phyloP scores from a whole-genome alignment of 2,888 invertebrate species.

The Agapetus fuscipes region DNA sequence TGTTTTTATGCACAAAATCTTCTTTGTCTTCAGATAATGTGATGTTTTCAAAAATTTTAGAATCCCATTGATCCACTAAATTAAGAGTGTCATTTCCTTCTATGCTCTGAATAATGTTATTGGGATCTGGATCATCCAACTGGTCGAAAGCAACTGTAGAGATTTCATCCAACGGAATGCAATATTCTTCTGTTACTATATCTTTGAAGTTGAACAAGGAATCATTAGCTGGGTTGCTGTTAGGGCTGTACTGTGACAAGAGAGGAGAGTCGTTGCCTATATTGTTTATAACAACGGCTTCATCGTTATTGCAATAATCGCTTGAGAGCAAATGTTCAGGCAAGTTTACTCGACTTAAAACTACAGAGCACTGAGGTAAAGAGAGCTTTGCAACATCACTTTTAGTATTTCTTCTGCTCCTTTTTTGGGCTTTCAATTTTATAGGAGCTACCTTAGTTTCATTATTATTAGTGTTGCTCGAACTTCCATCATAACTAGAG shows the following conservation, averaged over 20 bases:
- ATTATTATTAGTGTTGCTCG: conserved; percentile 1
- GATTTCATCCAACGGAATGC: conserved; percentile 10
- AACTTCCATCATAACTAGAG: no score
- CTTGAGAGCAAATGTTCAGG: no score
- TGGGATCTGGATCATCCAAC: conserved; percentile 15
- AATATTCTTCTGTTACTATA: conserved; percentile 8
- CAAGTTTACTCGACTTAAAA: no score
- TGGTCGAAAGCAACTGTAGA: conserved; percentile 10
- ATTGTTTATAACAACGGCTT: background rate
- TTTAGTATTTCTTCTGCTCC: no score
- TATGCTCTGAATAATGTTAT: conserved; percentile 16
- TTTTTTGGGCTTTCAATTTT: no score
- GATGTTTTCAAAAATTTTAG: conserved; percentile 17
- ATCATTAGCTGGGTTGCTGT: background rate
- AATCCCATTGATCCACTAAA: conserved; percentile 19
- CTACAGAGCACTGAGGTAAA: no score
- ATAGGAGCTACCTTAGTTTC: conserved; percentile 3
- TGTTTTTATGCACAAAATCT: background rate
- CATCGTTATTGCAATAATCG: background rate
- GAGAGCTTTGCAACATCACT: no score
- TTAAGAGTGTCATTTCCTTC: conserved; percentile 12
- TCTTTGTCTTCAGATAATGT: conserved; percentile 3
- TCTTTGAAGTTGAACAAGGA: conserved; percentile 6
- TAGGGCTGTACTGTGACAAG: background rate
- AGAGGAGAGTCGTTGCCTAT: background rate